Evolutionary conservation across 2,113 vertebrate species (phyloP).

Genomic region (Stigmatopora argus): DNA sequence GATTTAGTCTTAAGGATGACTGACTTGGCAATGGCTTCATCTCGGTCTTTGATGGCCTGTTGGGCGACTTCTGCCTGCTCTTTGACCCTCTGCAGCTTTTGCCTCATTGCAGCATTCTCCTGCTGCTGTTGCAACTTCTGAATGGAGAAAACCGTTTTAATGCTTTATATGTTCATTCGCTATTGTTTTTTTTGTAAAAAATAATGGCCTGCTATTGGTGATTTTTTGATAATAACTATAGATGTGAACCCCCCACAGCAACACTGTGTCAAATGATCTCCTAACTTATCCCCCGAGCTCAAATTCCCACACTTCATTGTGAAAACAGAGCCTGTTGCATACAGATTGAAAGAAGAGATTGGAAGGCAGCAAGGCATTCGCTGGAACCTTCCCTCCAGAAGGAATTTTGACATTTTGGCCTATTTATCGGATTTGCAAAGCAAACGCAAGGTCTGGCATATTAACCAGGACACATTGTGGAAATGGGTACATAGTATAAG

Average conservation of each 20-base stretch:
- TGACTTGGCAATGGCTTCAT: constrained; percentile 81
- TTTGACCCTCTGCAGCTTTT: constrained; percentile 33
- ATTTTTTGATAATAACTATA: no score
- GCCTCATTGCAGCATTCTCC: constrained; percentile 51
- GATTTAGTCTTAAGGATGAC: background rate
- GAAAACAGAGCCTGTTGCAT: constrained; percentile 58
- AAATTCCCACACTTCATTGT: constrained; percentile 60
- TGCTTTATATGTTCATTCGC: background rate
- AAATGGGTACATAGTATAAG: constrained; percentile 27
- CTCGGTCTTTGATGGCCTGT: constrained; percentile 75
- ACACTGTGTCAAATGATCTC: constrained; percentile 63
- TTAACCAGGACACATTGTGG: constrained; percentile 22
- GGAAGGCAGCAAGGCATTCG: constrained; percentile 21
- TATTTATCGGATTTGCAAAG: background rate
- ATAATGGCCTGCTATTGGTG: background rate
- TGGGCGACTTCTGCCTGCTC: constrained; percentile 49
- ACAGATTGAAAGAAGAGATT: constrained; percentile 42
- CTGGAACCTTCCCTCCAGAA: constrained; percentile 7
- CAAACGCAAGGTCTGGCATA: background rate
- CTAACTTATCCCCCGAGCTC: constrained; percentile 52
- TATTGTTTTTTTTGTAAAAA: background rate
- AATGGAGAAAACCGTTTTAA: background rate
- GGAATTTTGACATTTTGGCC: constrained; percentile 24
- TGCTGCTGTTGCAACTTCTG: constrained; percentile 54
- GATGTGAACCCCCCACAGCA: background rate